Evolutionary conservation across 2,113 vertebrate species (phyloP).

Genomic region (Cephalopterus ornatus): DNA sequence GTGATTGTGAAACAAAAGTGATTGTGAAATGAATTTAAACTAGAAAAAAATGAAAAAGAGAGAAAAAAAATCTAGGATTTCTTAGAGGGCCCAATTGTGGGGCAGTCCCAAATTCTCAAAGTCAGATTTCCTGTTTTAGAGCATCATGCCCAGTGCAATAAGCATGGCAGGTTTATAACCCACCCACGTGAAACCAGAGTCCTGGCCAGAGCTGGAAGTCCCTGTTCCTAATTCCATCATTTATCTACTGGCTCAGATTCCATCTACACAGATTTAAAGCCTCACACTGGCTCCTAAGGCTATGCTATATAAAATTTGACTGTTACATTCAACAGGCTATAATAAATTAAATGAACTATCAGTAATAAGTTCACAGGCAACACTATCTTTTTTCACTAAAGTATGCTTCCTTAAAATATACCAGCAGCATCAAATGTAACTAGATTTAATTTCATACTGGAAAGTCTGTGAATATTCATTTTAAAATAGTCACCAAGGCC

Average conservation of each 20-base stretch:
- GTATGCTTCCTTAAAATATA: conserved; percentile 23
- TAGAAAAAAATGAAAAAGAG: neutral
- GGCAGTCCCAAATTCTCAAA: neutral
- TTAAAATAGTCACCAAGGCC: conserved; percentile 69
- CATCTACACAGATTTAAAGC: neutral
- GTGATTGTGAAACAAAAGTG: neutral
- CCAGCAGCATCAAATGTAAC: conserved; percentile 14
- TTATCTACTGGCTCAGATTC: neutral
- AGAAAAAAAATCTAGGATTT: neutral
- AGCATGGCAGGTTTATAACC: neutral
- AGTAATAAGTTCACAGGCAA: conserved; percentile 40
- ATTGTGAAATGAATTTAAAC: neutral
- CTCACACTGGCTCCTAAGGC: neutral
- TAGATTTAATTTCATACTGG: conserved; percentile 60
- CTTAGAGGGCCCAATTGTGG: neutral
- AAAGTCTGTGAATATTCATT: conserved; percentile 68
- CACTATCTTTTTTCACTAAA: neutral
- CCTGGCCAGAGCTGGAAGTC: neutral
- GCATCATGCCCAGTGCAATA: neutral
- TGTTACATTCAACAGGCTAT: neutral
- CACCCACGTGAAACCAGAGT: neutral
- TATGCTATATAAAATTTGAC: conserved; percentile 19
- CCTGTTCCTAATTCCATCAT: neutral
- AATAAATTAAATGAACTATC: conserved; percentile 50
- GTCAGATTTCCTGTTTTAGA: neutral